phyloP scores from a whole-genome alignment of 1,140 invertebrate species.

The Diorhabda carinulata region DNA sequence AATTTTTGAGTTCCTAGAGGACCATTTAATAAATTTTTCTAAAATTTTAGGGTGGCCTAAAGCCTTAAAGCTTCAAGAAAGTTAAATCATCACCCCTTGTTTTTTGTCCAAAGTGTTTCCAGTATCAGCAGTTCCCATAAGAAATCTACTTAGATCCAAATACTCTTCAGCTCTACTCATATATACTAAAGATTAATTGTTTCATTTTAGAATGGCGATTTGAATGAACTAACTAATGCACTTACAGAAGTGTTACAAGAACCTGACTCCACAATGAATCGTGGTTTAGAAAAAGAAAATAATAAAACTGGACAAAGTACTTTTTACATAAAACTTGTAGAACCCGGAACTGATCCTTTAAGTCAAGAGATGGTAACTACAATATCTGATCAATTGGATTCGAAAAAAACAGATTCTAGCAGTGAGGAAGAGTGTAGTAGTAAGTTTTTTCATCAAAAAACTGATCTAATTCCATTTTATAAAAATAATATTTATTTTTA shows the following conservation, averaged over 20 bases:
- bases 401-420: constrained; percentile 65
- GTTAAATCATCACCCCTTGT: no score
- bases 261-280: constrained; percentile 41
- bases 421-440: constrained; percentile 54
- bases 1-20: no score
- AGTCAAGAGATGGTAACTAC: constrained; percentile 45
- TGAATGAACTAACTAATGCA: constrained; percentile 69
- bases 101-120: no score
- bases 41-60: no score
- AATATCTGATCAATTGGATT: constrained; percentile 66
- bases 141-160: no score
- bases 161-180: no score
- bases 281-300: constrained; percentile 31
- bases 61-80: no score
- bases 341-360: constrained; percentile 45
- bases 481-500: no score
- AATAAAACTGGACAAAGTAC: constrained; percentile 49
- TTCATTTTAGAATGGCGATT: constrained; percentile 59
- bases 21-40: no score
- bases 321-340: constrained; percentile 49
- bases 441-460: constrained; percentile 16
- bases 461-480: no score
- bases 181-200: no score
- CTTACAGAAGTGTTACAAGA: constrained; percentile 67
- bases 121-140: no score